Evolutionary conservation across 2,113 vertebrate genomes (phyloP), one percentile per base, ranked within the genome.

Genomic region (Falco punctatus): DNA sequence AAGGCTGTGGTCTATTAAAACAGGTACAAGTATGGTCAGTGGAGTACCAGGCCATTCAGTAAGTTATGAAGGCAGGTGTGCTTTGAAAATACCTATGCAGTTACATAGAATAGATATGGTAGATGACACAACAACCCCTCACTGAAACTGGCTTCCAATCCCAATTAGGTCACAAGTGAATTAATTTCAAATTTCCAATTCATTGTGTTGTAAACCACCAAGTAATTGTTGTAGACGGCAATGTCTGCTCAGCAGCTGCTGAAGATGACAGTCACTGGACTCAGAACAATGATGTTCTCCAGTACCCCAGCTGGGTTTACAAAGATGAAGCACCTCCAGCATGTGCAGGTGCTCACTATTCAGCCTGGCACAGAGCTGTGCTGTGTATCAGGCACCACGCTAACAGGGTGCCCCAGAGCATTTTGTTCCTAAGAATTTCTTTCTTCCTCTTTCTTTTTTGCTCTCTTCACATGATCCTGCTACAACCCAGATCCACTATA

Each of bases 351-450:
- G 44, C 59, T 78, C 59, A 51, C 33, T 9, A 62, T 74, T 81
- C n/a, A 69, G 19, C 38, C 40, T 3, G 1, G 21, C 33, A 52
- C 5, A 40, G 69, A n/a, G 26, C 9, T 72, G 18, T 8, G 8
- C 5, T 26, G 6, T 62, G 64, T 82, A 55, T 48, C 24, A 80
- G 40, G 48, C 19, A 38, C 16, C 0, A 1, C 1, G 1, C 5
- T 92, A 32, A 33, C 9, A 55, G 11, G 10, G 30, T 59, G 48
- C 11, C 64, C 38, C 30, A 11, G 40, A 77, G 10, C 15, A 59
- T 49, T 70, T 80, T 77, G 22, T 46, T 66, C 44, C 11, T 35
- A 57, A 65, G n/a, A 72, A 81, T 77, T 64, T 2, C 33, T 38
- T 84, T 57, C 17, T 51, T 74, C 20, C 12, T 74, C 38, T 79